These are phyloP conservation scores for Colaptes auratus DNA, from an alignment of 2,113 vertebrate species.

Conservation along the genomic window DNA sequence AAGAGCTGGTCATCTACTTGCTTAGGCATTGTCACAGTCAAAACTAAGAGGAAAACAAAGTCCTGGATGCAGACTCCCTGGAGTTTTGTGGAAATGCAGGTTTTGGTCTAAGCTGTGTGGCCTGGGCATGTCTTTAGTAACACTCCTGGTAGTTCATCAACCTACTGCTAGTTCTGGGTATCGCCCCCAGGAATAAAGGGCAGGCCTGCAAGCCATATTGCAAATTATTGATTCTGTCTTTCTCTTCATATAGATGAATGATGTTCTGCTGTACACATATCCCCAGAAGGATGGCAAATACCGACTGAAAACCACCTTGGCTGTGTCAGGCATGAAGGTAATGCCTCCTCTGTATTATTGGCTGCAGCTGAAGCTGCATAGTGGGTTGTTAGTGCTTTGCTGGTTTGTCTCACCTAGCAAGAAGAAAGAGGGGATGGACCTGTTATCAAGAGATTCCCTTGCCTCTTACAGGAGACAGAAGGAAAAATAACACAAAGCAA, in stretches of 20 bases:
- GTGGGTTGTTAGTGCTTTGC: background rate
- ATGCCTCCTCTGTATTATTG: background rate
- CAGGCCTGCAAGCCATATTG: background rate
- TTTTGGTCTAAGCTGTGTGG: background rate
- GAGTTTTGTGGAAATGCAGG: background rate
- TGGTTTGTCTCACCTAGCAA: background rate
- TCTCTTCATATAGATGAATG: conserved; percentile 88
- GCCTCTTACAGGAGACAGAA: background rate
- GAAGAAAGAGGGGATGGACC: background rate
- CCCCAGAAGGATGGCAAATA: conserved; percentile 98
- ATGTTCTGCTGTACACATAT: conserved; percentile 93
- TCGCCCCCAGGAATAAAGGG: background rate
- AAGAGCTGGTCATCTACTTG: background rate
- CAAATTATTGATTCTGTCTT: conserved; percentile 35
- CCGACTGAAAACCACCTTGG: conserved; percentile 88
- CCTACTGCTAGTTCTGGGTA: background rate
- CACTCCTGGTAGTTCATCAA: background rate
- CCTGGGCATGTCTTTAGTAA: background rate
- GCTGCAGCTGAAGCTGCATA: background rate
- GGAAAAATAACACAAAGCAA: background rate
- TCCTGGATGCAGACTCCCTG: background rate
- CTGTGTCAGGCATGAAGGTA: conserved; percentile 90
- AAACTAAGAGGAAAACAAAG: background rate
- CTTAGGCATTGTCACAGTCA: background rate
- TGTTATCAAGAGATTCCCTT: background rate